A percentile compares a stretch with the other conserved stretches of the same genome.
Evolutionary conservation across 2,888 invertebrate species (phyloP).

Genomic region (Andrena flavipes): DNA sequence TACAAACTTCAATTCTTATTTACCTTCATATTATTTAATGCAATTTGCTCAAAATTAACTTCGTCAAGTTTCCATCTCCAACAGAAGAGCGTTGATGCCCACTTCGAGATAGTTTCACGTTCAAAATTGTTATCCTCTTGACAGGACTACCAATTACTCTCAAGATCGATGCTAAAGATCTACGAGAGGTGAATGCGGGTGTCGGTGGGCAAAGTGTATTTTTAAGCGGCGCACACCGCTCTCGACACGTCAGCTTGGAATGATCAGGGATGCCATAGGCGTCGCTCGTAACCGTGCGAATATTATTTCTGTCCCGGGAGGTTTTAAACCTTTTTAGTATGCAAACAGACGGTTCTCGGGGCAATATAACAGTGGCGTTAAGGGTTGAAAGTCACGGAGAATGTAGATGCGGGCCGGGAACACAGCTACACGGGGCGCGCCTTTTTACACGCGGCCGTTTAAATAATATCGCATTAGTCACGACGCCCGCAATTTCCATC

Average conservation of each 20-base stretch:
- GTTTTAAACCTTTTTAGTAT: conserved; percentile 81
- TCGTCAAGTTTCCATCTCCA: too few relatives aligned
- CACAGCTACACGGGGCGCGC: conserved; percentile 41
- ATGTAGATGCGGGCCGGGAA: conserved; percentile 51
- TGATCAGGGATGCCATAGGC: conserved; percentile 48
- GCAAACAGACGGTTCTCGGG: conserved; percentile 79
- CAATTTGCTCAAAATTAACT: too few relatives aligned
- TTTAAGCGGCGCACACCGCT: conserved; percentile 22
- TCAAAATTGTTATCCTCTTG: background rate
- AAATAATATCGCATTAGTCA: conserved; percentile 51
- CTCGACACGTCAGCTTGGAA: conserved; percentile 36
- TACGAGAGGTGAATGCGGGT: background rate
- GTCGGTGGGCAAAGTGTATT: background rate
- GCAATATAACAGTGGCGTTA: conserved; percentile 73
- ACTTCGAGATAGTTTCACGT: background rate
- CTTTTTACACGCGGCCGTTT: conserved; percentile 52
- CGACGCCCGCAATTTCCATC: conserved; percentile 33
- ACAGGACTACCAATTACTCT: background rate
- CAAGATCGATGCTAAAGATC: background rate
- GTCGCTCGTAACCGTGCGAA: conserved; percentile 68
- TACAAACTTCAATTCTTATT: too few relatives aligned
- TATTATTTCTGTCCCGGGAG: conserved; percentile 78
- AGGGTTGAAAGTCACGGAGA: conserved; percentile 56
- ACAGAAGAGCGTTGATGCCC: too few relatives aligned
- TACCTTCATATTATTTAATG: too few relatives aligned